Base-by-base conservation (phyloP, 2,113 vertebrate genomes). In the Ammospiza caudacuta region DNA sequence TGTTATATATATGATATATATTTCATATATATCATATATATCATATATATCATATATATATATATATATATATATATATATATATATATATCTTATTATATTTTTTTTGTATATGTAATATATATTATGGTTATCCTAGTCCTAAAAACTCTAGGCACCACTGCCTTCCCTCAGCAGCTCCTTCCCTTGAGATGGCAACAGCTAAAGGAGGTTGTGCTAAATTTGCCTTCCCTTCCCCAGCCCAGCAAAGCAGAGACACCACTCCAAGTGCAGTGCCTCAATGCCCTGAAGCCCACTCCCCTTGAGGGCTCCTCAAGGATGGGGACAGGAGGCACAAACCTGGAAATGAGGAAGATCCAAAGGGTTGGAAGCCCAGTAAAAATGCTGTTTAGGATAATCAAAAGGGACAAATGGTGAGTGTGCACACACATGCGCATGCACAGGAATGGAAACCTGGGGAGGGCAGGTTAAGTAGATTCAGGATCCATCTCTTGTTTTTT, bases 351-450 rank as follows among this genome's bases (percentile, higher is more conserved):
- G 33, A 68, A 44, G 46, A 33, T 27, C 54, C 72, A 37, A 67
- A 80, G 43, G 9, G 15, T 1, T 51, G 54, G n/a, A 55, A 6
- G 20, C 12, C 23, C 73, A 64, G 15, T 25, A 79, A 64, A 89
- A 87, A 46, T 29, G 7, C 52, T 44, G 6, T 6, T 27, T 29
- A 35, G 29, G 28, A 20, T 27, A 15, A 90, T 35, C 59, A 70
- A 69, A 69, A 52, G 12, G 46, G 44, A 28, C 17, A 86, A 83
- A 90, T 72, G 3, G 5, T 7, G 28, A 75, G 17, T 23, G 33
- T 25, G 29, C 33, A 23, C 23, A 23, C 27, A 63, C 1, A 0
- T 3, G 24, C 57, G 29, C 14, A 22, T 1, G 4, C 37, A 46
- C 20, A 58, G 23, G 35, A 25, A 35, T 4, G 15, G 18, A 52